Percentiles rank a stretch among this genome's conserved stretches.
phyloP scores from a whole-genome alignment of 92 coral and sea anemone genomes.

The Porites evermanni region DNA sequence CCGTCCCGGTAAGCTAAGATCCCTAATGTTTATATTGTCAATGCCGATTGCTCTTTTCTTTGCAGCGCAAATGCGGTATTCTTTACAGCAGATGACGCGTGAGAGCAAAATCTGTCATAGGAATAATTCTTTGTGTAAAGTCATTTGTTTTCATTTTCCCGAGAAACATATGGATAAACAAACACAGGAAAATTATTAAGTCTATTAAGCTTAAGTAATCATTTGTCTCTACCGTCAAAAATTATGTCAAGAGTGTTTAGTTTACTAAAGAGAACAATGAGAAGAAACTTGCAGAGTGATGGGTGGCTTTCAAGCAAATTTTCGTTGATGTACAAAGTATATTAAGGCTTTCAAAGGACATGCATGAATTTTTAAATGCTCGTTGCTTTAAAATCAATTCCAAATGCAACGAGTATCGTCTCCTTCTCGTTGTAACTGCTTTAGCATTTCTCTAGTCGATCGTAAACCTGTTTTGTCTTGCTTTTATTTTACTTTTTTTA shows the following conservation, averaged over 20 bases:
- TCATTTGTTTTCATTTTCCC: neutral
- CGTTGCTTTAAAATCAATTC: neutral
- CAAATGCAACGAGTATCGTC: too few species aligned
- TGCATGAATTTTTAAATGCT: slow-evolving; percentile 5
- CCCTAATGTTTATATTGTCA: neutral
- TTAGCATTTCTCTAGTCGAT: slow-evolving; percentile 7
- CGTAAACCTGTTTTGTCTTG: neutral
- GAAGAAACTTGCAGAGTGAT: too few species aligned
- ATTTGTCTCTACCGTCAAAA: neutral
- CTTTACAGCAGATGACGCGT: neutral
- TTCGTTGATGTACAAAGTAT: neutral
- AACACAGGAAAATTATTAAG: neutral
- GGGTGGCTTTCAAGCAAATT: too few species aligned
- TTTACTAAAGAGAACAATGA: neutral
- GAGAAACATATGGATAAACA: neutral
- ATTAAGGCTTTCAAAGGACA: neutral
- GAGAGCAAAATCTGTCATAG: neutral
- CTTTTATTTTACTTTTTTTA: too few species aligned
- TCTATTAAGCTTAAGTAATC: neutral
- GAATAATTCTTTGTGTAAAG: neutral
- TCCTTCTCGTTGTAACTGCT: neutral
- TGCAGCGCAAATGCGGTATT: too few species aligned
- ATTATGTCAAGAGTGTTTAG: neutral
- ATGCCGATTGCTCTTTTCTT: too few species aligned
- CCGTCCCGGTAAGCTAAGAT: neutral